phyloP scores from a whole-genome alignment of 2,113 vertebrate species.

The Callaeas wilsoni region DNA sequence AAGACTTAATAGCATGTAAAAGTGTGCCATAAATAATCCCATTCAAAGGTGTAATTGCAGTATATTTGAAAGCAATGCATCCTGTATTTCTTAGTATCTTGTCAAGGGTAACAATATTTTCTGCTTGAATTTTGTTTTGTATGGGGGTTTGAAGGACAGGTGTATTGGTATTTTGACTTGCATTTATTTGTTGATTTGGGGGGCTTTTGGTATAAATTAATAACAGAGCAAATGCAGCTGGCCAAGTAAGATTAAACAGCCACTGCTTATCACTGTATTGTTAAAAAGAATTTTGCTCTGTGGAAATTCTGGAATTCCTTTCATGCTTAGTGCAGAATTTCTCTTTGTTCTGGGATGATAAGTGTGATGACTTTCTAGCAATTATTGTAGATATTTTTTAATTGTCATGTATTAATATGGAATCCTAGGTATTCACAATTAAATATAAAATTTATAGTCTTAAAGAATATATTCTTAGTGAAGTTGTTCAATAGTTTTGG shows the following conservation, averaged over 20 bases:
- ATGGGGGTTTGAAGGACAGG: neutral
- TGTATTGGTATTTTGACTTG: neutral
- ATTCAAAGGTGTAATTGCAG: neutral
- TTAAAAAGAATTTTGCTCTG: neutral
- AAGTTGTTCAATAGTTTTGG: neutral
- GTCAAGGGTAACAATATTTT: neutral
- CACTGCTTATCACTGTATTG: neutral
- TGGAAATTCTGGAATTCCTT: slow-evolving; percentile 30
- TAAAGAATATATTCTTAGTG: neutral
- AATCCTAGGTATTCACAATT: neutral
- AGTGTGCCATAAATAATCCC: neutral
- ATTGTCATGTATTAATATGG: neutral
- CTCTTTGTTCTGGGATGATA: neutral
- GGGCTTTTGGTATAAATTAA: neutral
- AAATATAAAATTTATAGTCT: neutral
- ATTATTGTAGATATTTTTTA: neutral
- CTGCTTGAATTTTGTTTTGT: neutral
- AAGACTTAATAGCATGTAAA: neutral
- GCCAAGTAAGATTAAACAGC: neutral
- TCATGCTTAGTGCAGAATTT: neutral
- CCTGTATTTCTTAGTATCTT: neutral
- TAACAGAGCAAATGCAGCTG: slow-evolving; percentile 32
- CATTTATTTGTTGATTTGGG: neutral
- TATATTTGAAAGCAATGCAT: neutral
- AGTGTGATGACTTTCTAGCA: neutral